These are phyloP conservation scores for Colossoma macropomum DNA, from an alignment of 2,113 vertebrate species.

Conservation along the genomic window DNA sequence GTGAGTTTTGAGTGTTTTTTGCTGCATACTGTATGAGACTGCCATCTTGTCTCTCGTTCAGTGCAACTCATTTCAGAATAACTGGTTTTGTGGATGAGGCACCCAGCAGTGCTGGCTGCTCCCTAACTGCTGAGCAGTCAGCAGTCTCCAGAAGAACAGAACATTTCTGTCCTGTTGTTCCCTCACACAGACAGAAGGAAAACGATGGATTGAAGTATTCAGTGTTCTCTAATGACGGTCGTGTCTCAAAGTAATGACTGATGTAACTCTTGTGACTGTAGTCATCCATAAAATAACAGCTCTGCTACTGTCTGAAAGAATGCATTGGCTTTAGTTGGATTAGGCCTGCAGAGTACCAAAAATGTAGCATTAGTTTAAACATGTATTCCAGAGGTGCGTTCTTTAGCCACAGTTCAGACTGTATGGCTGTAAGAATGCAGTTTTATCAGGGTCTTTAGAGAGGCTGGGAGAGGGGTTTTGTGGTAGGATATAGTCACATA, in stretches of 20 bases:
- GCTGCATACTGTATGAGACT: slow-evolving; percentile 10
- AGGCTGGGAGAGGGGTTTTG: neutral
- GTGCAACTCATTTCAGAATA: slow-evolving; percentile 12
- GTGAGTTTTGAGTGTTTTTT: neutral
- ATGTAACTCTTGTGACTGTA: neutral
- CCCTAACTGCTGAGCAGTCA: neutral
- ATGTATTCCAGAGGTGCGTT: neutral
- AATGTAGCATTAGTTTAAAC: neutral
- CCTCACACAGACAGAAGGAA: neutral
- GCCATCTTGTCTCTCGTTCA: neutral
- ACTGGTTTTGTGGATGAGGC: slow-evolving; percentile 15
- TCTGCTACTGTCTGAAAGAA: neutral
- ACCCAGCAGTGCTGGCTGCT: slow-evolving; percentile 33
- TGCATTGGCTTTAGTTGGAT: neutral
- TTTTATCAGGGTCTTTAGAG: neutral
- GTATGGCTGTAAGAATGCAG: neutral
- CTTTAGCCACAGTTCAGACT: neutral
- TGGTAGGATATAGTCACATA: too few relatives aligned
- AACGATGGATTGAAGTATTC: neutral
- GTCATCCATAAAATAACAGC: neutral
- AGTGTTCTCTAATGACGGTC: neutral
- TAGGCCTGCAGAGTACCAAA: neutral
- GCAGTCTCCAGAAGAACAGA: neutral
- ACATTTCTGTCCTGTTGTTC: neutral
- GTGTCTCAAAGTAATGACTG: neutral